Conservation (phyloP, 2,113 vertebrate species). For the Cyprinodon tularosa region DNA sequence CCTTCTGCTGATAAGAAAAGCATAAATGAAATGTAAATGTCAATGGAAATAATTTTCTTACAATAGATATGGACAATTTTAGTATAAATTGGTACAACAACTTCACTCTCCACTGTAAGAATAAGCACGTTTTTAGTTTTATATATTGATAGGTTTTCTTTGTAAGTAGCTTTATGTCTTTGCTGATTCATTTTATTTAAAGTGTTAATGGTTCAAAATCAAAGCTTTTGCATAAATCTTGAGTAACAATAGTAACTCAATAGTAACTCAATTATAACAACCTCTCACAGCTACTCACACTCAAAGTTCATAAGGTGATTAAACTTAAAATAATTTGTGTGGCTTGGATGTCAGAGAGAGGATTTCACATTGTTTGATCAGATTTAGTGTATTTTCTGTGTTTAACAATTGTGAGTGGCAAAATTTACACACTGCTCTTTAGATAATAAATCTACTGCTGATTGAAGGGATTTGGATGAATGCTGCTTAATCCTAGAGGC, state of each 20-base stretch:
- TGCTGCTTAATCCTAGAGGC: background rate
- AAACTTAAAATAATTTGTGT: conserved; percentile 56
- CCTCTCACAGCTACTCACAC: conserved; percentile 11
- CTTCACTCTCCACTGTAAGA: background rate
- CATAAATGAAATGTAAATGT: background rate
- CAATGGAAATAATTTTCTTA: background rate
- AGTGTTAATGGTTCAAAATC: conserved; percentile 47
- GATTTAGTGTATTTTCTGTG: conserved; percentile 65
- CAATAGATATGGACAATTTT: background rate
- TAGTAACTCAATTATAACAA: background rate
- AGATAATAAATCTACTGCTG: conserved; percentile 44
- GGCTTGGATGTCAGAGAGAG: conserved; percentile 54
- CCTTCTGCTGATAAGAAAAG: background rate
- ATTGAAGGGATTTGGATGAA: conserved; percentile 48
- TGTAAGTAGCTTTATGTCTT: conserved; percentile 48
- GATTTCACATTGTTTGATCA: conserved; percentile 67
- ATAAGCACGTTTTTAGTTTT: background rate
- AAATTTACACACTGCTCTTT: conserved; percentile 43
- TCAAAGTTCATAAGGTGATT: conserved; percentile 28
- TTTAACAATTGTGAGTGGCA: conserved; percentile 53
- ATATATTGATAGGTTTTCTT: conserved; percentile 1
- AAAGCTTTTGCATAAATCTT: conserved; percentile 45
- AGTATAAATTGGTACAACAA: background rate
- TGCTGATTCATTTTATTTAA: conserved; percentile 36
- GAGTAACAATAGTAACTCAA: background rate